phyloP scores from a whole-genome alignment of 1,140 invertebrate genomes.

The Drosophila novamexicana region DNA sequence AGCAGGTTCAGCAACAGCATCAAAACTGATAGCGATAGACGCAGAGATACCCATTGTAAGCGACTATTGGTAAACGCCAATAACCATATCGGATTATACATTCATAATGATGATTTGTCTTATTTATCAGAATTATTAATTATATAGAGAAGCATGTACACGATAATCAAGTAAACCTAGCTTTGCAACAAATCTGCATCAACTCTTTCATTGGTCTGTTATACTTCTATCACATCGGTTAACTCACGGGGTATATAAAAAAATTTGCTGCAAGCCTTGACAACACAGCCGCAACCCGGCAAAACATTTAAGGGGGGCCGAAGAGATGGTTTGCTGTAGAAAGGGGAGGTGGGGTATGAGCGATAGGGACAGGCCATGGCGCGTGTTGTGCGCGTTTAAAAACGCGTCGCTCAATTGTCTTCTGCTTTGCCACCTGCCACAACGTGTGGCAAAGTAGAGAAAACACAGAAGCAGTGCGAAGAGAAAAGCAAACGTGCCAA shows the following conservation, averaged over 20 bases:
- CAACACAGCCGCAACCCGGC: neutral
- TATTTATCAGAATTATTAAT: too few relatives aligned
- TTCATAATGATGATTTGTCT: too few relatives aligned
- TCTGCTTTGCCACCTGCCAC: conserved; percentile 59
- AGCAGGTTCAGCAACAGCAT: conserved; percentile 3
- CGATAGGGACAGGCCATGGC: neutral
- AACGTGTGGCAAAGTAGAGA: conserved; percentile 22
- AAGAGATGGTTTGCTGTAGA: neutral
- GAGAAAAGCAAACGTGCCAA: conserved; percentile 18
- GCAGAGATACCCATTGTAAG: neutral
- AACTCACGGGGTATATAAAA: neutral
- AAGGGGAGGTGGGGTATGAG: neutral
- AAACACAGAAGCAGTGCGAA: neutral
- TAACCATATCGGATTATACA: too few relatives aligned
- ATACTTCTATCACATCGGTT: too few relatives aligned
- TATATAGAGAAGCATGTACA: too few relatives aligned
- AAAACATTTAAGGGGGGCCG: neutral
- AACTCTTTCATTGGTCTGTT: too few relatives aligned
- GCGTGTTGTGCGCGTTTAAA: conserved; percentile 23
- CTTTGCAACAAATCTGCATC: too few relatives aligned
- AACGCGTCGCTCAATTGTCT: conserved; percentile 46
- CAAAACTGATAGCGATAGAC: neutral
- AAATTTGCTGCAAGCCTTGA: conserved; percentile 4
- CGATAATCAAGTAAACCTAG: too few relatives aligned
- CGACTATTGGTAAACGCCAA: too few relatives aligned